Base-by-base conservation (phyloP, 2,888 invertebrate species). In the Sacculina carcini region DNA sequence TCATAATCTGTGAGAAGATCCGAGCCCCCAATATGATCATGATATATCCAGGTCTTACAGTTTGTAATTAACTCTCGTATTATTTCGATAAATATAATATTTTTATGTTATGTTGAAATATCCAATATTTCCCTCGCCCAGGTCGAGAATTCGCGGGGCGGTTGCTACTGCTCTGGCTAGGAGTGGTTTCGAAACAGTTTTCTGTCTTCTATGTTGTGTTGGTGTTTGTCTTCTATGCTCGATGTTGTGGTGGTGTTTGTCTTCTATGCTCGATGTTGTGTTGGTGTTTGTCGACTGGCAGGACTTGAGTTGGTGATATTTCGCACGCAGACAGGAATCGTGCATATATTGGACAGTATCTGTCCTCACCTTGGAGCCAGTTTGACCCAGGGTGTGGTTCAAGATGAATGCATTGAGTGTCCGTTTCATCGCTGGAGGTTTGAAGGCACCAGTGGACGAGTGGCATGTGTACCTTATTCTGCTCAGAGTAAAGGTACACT, bases 351-450 rank as follows among this genome's bases (percentile, higher is more conserved):
- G 31, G 79, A 87, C 63, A 85, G 87, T 0, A 85, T 84, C 62
- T 89, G 89, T 59, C 86, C 87, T 0, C 89, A 89, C 62, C 67
- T 89, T 58, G 89, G 89, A 0, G 87, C 89, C 0, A 83, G 87
- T 62, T 66, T 89, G 60, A 84, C 75, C 0, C 70, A 79, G 0
- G 85, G 84, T 0, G 86, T 86, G 0, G 72, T 71, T 0, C 65
- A 69, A 32, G 81, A 78, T 0, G 76, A 79, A 60, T 82, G 82
- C 59, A 72, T 89, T 9, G 77, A 80, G 60, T 89, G 89, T 59
- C 87, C 87, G 0, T 89, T 89, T 65, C 89, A 89, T 60, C 77
- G 77, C 51, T 89, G 89, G 89, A 66, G 70, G 50, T 89, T 89
- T 62, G 71, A 73, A 5, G 81, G 78, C 0, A 64, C 65, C n/a